Evolutionary conservation across 2,888 invertebrate species (phyloP).

Genomic region (Drosophila maculinotata): DNA sequence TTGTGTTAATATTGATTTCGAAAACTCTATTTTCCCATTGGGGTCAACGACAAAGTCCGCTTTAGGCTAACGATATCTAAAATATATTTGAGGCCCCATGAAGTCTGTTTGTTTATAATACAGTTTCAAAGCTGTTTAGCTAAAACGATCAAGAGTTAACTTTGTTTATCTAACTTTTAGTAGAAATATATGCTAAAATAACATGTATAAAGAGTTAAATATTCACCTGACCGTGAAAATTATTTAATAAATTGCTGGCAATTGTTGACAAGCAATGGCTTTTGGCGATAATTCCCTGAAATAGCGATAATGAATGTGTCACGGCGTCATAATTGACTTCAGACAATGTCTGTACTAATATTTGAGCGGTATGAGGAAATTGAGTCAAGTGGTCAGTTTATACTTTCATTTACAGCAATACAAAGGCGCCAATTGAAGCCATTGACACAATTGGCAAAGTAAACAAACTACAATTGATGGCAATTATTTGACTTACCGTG

Average conservation of each 20-base stretch:
- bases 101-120: neutral
- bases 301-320: constrained; percentile 1
- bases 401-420: constrained; percentile 16
- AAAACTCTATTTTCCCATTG: neutral
- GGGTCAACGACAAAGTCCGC: neutral
- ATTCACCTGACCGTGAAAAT: neutral
- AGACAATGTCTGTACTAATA: neutral
- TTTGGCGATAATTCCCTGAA: neutral
- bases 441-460: constrained; percentile 34
- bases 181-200: neutral
- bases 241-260: neutral
- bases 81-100: neutral
- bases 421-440: constrained; percentile 26
- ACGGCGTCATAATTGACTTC: neutral
- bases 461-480: constrained; percentile 22
- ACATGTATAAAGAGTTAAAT: neutral
- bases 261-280: neutral
- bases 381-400: constrained; percentile 18
- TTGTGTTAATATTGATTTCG: constrained; percentile 1
- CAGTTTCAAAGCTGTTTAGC: neutral
- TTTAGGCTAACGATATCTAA: neutral
- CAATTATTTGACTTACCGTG: constrained; percentile 66
- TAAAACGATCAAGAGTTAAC: too few relatives aligned
- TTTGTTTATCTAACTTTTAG: neutral
- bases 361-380: constrained; percentile 3